phyloP scores from a whole-genome alignment of 1,140 invertebrate species.

The Mactra quadrangularis region DNA sequence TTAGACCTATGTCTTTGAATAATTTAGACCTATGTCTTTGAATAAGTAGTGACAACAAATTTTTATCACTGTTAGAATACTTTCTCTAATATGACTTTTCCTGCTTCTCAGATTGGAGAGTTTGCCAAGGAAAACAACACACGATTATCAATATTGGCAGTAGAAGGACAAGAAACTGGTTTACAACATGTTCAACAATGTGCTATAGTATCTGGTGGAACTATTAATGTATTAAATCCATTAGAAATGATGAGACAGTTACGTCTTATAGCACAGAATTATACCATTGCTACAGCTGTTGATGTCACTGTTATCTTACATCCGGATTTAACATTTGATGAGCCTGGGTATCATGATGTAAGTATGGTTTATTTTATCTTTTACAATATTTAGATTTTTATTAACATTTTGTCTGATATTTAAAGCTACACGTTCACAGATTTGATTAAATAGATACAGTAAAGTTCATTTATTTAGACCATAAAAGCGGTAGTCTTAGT shows the following conservation, averaged over 20 bases:
- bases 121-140: slow-evolving; percentile 76
- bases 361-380: slow-evolving; percentile 13
- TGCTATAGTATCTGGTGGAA: slow-evolving; percentile 76
- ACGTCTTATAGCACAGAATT: slow-evolving; percentile 77
- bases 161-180: slow-evolving; percentile 74
- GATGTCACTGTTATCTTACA: slow-evolving; percentile 74
- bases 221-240: slow-evolving; percentile 77
- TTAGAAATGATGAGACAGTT: slow-evolving; percentile 78
- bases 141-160: slow-evolving; percentile 77
- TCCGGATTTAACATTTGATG: slow-evolving; percentile 75
- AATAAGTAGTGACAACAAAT: too few species aligned
- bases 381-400: too few species aligned
- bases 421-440: too few species aligned
- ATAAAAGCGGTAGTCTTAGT: too few species aligned
- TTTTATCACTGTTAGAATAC: too few species aligned
- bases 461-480: too few species aligned
- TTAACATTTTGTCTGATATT: too few species aligned
- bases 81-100: too few species aligned
- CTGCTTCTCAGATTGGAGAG: slow-evolving; percentile 73
- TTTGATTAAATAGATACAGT: too few species aligned
- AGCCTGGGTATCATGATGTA: slow-evolving; percentile 71
- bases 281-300: slow-evolving; percentile 77
- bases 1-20: too few species aligned
- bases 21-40: too few species aligned
- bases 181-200: slow-evolving; percentile 72